phyloP scores from a whole-genome alignment of 2,888 invertebrate species.

The Sarcophaga variegata region DNA sequence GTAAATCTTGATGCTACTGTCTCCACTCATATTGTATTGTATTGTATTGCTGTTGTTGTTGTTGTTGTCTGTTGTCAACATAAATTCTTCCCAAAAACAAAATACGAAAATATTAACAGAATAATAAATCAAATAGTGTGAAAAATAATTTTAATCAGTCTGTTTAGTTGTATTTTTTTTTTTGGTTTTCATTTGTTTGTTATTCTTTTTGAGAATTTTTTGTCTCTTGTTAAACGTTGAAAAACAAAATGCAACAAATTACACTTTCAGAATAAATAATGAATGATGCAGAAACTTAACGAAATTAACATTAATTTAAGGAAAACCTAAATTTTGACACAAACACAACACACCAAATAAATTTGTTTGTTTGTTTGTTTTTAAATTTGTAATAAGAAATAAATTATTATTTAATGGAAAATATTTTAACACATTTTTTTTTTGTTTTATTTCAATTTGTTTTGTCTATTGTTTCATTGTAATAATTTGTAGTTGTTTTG shows the following conservation, averaged over 20 bases:
- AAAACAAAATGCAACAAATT: slow-evolving; percentile 61
- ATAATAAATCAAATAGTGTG: slow-evolving; percentile 69
- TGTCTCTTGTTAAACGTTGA: background rate
- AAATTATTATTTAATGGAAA: slow-evolving; percentile 27
- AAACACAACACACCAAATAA: background rate
- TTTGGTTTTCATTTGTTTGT: background rate
- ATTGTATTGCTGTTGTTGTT: background rate
- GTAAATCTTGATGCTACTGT: slow-evolving; percentile 61
- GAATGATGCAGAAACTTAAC: slow-evolving; percentile 2
- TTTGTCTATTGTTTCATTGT: too few species aligned
- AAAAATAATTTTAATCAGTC: slow-evolving; percentile 64
- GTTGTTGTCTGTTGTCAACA: slow-evolving; percentile 14
- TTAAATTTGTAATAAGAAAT: background rate
- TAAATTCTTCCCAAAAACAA: slow-evolving; percentile 37
- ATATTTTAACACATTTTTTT: slow-evolving; percentile 53
- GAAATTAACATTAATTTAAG: slow-evolving; percentile 58
- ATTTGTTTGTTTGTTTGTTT: slow-evolving; percentile 33
- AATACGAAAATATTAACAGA: background rate
- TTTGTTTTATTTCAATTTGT: background rate
- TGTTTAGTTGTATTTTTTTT: slow-evolving; percentile 11
- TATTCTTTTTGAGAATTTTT: too few species aligned
- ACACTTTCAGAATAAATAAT: slow-evolving; percentile 50
- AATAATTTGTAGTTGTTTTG: too few species aligned
- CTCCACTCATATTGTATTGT: slow-evolving; percentile 22
- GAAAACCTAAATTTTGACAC: slow-evolving; percentile 25